Conservation (phyloP, 2,113 vertebrate genomes). For the Cryptomyrus ogoouensis region DNA sequence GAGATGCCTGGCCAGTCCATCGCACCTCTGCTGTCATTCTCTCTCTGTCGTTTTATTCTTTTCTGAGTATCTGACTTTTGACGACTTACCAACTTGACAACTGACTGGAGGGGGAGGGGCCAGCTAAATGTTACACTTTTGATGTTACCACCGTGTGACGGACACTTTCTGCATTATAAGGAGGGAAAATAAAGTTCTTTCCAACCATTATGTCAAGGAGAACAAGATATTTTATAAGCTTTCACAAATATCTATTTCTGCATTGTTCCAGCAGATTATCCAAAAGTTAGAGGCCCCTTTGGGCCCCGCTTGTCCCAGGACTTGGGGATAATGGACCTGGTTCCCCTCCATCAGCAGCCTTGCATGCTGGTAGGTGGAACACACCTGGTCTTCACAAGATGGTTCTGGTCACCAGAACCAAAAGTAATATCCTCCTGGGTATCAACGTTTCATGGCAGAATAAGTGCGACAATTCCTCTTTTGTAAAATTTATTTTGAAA, state of each 20-base stretch:
- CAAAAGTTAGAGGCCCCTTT: not conserved
- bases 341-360: not conserved
- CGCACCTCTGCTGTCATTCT: not conserved
- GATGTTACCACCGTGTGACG: not conserved
- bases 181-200: not conserved
- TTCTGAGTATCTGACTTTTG: not conserved
- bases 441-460: not conserved
- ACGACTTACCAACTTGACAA: not conserved
- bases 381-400: not conserved
- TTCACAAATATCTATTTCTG: not conserved
- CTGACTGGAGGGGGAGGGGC: not conserved
- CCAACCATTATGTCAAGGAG: not conserved
- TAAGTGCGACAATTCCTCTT: conserved; percentile 36
- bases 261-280: not conserved
- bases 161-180: not conserved
- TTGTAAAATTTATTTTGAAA: conserved; percentile 71
- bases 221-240: not conserved
- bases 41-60: not conserved
- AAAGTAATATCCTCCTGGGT: not conserved
- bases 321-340: not conserved
- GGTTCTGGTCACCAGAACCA: not conserved
- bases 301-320: not conserved
- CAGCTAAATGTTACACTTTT: not conserved
- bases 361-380: not conserved
- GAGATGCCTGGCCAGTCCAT: not conserved